Percentiles rank a stretch among this genome's conserved stretches.
Conservation (phyloP, 2,797 vertebrate species). For the Phrynocephalus vlangalii region DNA sequence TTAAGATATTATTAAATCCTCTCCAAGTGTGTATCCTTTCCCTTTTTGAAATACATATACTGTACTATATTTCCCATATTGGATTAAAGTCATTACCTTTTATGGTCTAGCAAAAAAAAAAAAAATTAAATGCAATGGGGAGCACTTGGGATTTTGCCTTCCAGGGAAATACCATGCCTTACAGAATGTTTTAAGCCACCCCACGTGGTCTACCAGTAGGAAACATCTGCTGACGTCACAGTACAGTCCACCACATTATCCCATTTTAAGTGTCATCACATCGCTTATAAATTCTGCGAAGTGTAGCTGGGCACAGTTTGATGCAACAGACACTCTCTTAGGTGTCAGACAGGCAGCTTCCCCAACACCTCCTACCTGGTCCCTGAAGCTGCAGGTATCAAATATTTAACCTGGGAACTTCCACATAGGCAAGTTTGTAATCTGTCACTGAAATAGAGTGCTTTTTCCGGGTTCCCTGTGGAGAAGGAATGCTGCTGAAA, state of each 20-base stretch:
- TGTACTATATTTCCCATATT: no score
- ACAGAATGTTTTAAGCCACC: not conserved
- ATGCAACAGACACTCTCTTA: not conserved
- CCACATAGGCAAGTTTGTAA: not conserved
- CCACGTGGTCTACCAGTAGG: not conserved
- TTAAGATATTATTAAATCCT: no score
- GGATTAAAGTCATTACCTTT: no score
- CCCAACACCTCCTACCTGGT: not conserved
- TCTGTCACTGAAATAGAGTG: not conserved
- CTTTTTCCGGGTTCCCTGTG: not conserved
- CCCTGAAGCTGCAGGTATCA: not conserved
- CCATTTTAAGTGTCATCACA: not conserved
- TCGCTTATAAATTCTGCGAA: not conserved
- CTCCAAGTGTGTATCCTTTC: no score
- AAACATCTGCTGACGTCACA: not conserved
- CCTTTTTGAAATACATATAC: no score
- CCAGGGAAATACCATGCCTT: not conserved
- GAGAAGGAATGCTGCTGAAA: conserved; percentile 2
- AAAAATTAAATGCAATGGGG: not conserved
- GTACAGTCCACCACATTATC: no score
- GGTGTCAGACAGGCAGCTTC: not conserved
- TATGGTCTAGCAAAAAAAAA: not conserved
- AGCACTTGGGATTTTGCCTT: not conserved
- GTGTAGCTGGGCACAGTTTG: not conserved
- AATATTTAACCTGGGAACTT: not conserved